Percentiles rank a stretch among this genome's conserved stretches.
These are phyloP conservation scores for Varanus salvator DNA, from an alignment of 2,113 vertebrate genomes.

Conservation along the genomic window DNA sequence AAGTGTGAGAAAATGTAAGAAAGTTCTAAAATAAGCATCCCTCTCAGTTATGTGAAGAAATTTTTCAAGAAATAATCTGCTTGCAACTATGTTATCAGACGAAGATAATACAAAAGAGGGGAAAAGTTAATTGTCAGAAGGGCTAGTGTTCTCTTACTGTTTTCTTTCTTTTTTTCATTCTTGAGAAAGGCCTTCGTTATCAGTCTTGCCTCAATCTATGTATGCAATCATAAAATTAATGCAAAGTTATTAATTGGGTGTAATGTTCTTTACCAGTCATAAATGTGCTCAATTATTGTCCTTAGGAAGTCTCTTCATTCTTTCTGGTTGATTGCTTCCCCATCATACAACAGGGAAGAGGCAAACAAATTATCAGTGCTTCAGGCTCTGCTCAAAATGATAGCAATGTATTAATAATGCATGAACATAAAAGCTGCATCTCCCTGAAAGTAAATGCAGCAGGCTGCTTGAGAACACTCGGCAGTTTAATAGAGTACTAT, in stretches of 20 bases:
- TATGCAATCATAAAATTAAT: constrained; percentile 66
- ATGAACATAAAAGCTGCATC: constrained; percentile 55
- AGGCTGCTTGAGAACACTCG: constrained; percentile 51
- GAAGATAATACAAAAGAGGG: not conserved
- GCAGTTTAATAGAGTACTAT: constrained; percentile 51
- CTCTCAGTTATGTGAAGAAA: not conserved
- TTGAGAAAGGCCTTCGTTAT: constrained; percentile 36
- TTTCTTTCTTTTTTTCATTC: not conserved
- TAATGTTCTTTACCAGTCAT: constrained; percentile 55
- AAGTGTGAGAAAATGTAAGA: not conserved
- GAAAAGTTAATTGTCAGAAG: constrained; percentile 51
- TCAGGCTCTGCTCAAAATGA: constrained; percentile 54
- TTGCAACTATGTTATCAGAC: not conserved
- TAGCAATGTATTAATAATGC: constrained; percentile 69
- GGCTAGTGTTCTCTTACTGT: constrained; percentile 37
- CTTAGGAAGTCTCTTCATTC: constrained; percentile 43
- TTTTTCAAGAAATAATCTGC: not conserved
- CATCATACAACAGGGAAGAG: constrained; percentile 46
- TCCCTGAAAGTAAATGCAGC: constrained; percentile 42
- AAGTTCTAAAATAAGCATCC: not conserved
- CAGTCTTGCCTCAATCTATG: constrained; percentile 60
- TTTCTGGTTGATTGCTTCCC: constrained; percentile 54
- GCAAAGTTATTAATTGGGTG: constrained; percentile 58
- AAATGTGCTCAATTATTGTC: constrained; percentile 58
- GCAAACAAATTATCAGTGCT: constrained; percentile 63